Evolutionary conservation across 2,797 vertebrate species (phyloP), one percentile per base, ranked within the genome.

Genomic region (Onychomys arenicola): DNA sequence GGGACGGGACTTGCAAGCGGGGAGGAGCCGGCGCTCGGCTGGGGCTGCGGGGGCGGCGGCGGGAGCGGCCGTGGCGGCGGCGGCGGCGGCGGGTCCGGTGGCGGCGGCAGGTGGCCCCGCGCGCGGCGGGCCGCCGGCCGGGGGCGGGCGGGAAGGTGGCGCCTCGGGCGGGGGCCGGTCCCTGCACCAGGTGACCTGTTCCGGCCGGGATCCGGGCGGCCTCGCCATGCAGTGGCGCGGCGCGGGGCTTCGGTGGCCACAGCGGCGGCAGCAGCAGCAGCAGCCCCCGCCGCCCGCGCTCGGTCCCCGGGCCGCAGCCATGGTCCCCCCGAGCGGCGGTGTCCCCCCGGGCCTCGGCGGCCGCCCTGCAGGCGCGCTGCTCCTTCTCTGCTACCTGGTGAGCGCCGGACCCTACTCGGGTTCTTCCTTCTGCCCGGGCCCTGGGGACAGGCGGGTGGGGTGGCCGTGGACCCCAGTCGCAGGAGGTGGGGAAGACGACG

Each of bases 361-460:
- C 71, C 95, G 95, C 96, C 92, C 96, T 67, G 80, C 95, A 90
- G 91, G 93, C 86, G 90, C 96, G 80, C 94, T 95, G 77, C 95
- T 97, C 32, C 81, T 95, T 73, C 91, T 98, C 90, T 97, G 97
- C 96, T 98, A 97, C 97, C 97, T 98, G 98, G 98, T 98, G 97
- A 98, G 98, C 95, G 84, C 95, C 21, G 83, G 96, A 96, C 97
- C 89, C 88, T 80, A 7, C 71, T 43, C 37, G 87, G 97, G 94
- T 95, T 85, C 83, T 95, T 67, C 92, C 93, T 61, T 69, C 16
- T 63, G 57, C 29, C 91, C 94, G 93, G 96, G 81, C 91, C 90
- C 73, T 1, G 89, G 94, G 96, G 86, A 63, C 59, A 59, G 76
- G 97, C 95, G 88, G 8, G 78, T 76, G 88, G 73, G 91, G 75